Conservation (phyloP, 2,888 invertebrate species). For the Serripes groenlandicus region DNA sequence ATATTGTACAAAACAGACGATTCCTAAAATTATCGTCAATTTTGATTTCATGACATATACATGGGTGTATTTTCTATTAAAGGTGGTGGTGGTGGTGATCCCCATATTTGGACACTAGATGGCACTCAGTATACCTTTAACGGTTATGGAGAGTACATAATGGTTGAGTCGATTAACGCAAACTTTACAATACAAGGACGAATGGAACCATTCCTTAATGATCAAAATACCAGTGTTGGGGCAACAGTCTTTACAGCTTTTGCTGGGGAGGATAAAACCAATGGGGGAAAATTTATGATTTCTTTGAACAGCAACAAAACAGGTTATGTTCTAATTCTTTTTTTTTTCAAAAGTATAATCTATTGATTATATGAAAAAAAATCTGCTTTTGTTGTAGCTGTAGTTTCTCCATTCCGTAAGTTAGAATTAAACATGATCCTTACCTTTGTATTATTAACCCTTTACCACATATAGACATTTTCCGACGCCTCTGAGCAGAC, state of each 20-base stretch:
- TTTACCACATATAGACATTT: too few relatives aligned
- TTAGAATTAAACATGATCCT: too few relatives aligned
- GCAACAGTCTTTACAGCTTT: constrained; percentile 39
- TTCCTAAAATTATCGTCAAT: too few relatives aligned
- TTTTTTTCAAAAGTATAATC: background rate
- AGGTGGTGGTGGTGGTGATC: constrained; percentile 40
- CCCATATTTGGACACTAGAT: constrained; percentile 32
- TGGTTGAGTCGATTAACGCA: background rate
- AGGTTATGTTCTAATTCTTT: constrained; percentile 10
- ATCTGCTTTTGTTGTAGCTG: too few relatives aligned
- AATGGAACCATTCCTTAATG: constrained; percentile 1
- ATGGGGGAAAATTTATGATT: constrained; percentile 7
- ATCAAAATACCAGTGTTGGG: constrained; percentile 4
- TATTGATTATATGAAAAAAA: too few relatives aligned
- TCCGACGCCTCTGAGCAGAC: too few relatives aligned
- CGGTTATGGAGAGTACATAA: constrained; percentile 34
- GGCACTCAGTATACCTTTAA: constrained; percentile 36
- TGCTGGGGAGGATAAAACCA: constrained; percentile 11
- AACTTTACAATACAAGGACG: constrained; percentile 25
- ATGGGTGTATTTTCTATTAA: background rate
- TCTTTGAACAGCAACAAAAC: background rate
- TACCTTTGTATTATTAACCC: too few relatives aligned
- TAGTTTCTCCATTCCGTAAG: too few relatives aligned
- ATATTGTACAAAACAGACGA: too few relatives aligned
- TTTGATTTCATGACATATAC: too few relatives aligned